Conservation (phyloP, 2,888 invertebrate genomes). For the Hymenopus coronatus region DNA sequence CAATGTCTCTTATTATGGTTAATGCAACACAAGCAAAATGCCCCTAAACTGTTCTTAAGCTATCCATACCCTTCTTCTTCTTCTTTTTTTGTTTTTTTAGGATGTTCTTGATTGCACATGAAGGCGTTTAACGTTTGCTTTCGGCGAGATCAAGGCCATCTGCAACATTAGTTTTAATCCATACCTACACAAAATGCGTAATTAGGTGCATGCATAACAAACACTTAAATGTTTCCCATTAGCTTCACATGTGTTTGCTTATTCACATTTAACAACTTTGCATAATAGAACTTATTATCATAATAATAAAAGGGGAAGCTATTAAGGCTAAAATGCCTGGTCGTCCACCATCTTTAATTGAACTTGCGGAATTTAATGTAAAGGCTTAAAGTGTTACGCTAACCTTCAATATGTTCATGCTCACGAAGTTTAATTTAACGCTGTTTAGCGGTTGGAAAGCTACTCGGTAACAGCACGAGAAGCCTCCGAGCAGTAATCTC, state of each 20-base stretch:
- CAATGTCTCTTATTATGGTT: too few relatives aligned
- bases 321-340: neutral
- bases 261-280: neutral
- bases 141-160: neutral
- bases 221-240: neutral
- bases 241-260: neutral
- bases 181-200: neutral
- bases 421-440: neutral
- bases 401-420: neutral
- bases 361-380: neutral
- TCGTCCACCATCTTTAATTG: neutral
- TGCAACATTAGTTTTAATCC: neutral
- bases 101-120: neutral
- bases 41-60: too few relatives aligned
- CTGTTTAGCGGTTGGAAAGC: neutral
- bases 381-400: neutral
- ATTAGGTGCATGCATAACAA: neutral
- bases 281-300: neutral
- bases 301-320: neutral
- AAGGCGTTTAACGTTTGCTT: neutral
- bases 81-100: too few relatives aligned
- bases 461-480: neutral
- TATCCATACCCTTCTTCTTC: too few relatives aligned
- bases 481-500: neutral
- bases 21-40: too few relatives aligned